These are phyloP conservation scores for Macrotrachela quadricornifera DNA, from an alignment of 1,140 invertebrate species.

Conservation along the genomic window DNA sequence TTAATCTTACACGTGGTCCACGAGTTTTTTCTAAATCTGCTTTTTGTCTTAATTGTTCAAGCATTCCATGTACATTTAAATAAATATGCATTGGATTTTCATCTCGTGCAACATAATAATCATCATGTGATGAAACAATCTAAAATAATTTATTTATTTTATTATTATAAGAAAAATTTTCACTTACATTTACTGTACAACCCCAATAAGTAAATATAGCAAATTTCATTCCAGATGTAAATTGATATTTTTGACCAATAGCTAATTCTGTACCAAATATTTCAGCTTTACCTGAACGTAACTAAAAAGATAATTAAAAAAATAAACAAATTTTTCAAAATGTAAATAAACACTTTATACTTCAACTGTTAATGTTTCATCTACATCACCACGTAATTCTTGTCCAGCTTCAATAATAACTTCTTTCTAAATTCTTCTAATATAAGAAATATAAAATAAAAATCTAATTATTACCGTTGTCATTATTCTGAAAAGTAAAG, in stretches of 20 bases:
- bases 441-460: too few species aligned
- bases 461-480: too few species aligned
- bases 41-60: conserved; percentile 61
- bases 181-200: conserved; percentile 35
- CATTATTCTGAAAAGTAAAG: too few species aligned
- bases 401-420: too few species aligned
- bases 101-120: conserved; percentile 53
- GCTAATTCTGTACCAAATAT: conserved; percentile 89
- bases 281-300: conserved; percentile 68
- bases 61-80: conserved; percentile 72
- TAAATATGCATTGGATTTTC: conserved; percentile 90
- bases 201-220: conserved; percentile 91
- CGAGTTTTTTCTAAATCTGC: conserved; percentile 45
- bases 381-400: too few species aligned
- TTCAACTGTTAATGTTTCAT: too few species aligned
- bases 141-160: background rate
- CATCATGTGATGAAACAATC: background rate
- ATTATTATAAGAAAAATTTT: background rate
- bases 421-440: too few species aligned
- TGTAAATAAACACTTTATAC: too few species aligned
- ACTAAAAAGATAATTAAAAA: conserved; percentile 30
- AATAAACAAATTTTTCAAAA: too few species aligned
- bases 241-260: conserved; percentile 72
- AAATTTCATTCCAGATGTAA: conserved; percentile 67
- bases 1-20: conserved; percentile 25